Evolutionary conservation across 2,113 vertebrate genomes (phyloP), one percentile per base, ranked within the genome.

Genomic region (Petrocephalus microphthalmus): DNA sequence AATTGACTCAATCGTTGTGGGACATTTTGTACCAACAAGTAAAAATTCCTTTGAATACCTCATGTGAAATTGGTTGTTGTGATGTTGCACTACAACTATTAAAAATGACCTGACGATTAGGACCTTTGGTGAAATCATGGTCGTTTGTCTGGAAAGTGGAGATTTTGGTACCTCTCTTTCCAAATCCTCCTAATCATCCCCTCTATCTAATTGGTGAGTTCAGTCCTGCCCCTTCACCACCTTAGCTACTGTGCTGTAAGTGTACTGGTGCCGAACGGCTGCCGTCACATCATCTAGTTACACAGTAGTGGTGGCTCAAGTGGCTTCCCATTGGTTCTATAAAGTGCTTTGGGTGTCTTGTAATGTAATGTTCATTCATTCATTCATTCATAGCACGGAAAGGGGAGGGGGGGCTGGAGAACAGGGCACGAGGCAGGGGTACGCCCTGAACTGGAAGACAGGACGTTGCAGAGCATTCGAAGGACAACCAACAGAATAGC

Each of bases 11-110:
- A 95, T 95, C 94, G 94, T 94, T 93, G 93, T 94, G 94, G 94
- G 94, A 95, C 94, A 94, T 96, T 95, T 95, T 96, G 93, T 96
- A 95, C 94, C 93, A 92, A 94, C 92, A 93, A 94, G 93, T 94
- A 92, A 45, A 85, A 95, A 96, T 94, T 94, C 91, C 95, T 96
- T 95, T 95, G 94, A 96, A 95, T 95, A 96, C 95, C 95, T 96
- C 95, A 96, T 96, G 95, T 96, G 94, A 96, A 95, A 94, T 94
- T 96, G 95, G 96, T 95, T 94, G 95, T 95, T 95, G 95, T 96
- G 94, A 94, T 95, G 95, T 96, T 96, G 95, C 95, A 95, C 95
- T 95, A 95, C 22, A 96, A 94, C 91, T 94, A 94, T 88, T 93
- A 94, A 95, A 95, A 96, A 93, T 91, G 91, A 94, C 92, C 25